A percentile compares a stretch with the other conserved stretches of the same genome.
Evolutionary conservation across 2,888 invertebrate genomes (phyloP).

Genomic region (Torymus auratus): DNA sequence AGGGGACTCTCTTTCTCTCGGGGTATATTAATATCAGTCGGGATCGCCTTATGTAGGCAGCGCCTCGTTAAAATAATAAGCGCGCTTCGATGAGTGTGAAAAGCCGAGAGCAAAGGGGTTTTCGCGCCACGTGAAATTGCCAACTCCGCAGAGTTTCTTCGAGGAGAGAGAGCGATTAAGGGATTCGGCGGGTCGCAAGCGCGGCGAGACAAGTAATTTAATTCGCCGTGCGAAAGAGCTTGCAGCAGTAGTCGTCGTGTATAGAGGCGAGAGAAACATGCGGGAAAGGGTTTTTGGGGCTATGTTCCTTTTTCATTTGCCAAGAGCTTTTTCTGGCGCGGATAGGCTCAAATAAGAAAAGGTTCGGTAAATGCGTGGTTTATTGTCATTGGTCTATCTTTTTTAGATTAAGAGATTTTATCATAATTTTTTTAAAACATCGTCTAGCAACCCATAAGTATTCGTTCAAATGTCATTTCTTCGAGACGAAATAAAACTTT

Average conservation of each 20-base stretch:
- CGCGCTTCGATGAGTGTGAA: conserved; percentile 62
- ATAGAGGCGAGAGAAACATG: conserved; percentile 14
- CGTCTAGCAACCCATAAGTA: too few species aligned
- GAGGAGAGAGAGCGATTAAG: conserved; percentile 52
- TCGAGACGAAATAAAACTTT: too few species aligned
- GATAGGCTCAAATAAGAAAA: background rate
- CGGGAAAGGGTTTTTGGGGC: conserved; percentile 1
- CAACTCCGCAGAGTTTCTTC: conserved; percentile 24
- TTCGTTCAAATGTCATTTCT: too few species aligned
- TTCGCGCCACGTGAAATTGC: conserved; percentile 27
- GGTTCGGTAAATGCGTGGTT: too few species aligned
- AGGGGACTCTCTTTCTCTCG: background rate
- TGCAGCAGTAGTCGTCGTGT: background rate
- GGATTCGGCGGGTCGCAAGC: conserved; percentile 54
- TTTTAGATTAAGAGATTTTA: too few species aligned
- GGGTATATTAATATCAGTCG: conserved; percentile 55
- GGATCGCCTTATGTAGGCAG: conserved; percentile 43
- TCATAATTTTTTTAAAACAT: too few species aligned
- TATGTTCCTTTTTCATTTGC: conserved; percentile 51
- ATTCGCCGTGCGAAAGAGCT: conserved; percentile 42
- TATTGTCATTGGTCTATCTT: too few species aligned
- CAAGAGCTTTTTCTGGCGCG: conserved; percentile 3
- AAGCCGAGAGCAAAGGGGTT: conserved; percentile 38
- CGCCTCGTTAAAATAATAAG: conserved; percentile 68
- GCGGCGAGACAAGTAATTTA: conserved; percentile 54